A percentile compares a stretch with the other conserved stretches of the same genome.
phyloP scores from a whole-genome alignment of 2,113 vertebrate genomes.

The Phyllostomus hastatus region DNA sequence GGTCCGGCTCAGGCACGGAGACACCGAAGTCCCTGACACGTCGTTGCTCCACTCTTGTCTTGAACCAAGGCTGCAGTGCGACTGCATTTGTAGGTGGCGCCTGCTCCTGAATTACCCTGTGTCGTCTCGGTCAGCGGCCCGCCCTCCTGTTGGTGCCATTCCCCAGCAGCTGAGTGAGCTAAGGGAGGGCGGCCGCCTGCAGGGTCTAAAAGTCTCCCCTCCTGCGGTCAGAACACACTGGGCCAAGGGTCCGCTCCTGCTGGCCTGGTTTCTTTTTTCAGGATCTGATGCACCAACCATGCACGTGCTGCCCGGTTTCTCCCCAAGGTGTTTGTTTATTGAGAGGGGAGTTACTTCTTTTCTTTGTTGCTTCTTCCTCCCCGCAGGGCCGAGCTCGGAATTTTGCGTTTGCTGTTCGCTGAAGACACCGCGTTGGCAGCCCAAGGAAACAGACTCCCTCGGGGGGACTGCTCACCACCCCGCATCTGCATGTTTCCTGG shows the following conservation, averaged over 20 bases:
- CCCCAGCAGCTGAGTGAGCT: background rate
- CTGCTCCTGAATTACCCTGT: background rate
- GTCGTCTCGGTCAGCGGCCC: background rate
- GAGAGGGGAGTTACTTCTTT: background rate
- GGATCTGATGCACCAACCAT: background rate
- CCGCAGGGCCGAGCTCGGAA: too few species aligned
- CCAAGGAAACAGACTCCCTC: background rate
- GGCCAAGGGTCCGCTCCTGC: background rate
- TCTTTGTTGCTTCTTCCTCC: background rate
- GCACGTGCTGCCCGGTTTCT: background rate
- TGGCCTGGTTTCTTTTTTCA: background rate
- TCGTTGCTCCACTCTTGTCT: background rate
- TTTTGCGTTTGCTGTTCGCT: background rate
- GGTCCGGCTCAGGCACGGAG: rapidly evolving
- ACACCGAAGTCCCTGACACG: rapidly evolving
- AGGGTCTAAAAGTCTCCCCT: background rate
- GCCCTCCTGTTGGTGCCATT: background rate
- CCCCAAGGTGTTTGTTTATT: background rate
- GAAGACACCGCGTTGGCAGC: background rate
- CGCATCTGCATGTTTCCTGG: background rate
- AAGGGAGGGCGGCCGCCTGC: background rate
- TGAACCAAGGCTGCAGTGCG: background rate
- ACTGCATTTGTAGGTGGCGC: background rate
- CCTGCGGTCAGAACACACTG: background rate
- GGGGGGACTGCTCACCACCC: background rate